Percentiles rank a stretch among this genome's conserved stretches.
phyloP scores from a whole-genome alignment of 2,888 invertebrate genomes.

The Nowickia ferox region DNA sequence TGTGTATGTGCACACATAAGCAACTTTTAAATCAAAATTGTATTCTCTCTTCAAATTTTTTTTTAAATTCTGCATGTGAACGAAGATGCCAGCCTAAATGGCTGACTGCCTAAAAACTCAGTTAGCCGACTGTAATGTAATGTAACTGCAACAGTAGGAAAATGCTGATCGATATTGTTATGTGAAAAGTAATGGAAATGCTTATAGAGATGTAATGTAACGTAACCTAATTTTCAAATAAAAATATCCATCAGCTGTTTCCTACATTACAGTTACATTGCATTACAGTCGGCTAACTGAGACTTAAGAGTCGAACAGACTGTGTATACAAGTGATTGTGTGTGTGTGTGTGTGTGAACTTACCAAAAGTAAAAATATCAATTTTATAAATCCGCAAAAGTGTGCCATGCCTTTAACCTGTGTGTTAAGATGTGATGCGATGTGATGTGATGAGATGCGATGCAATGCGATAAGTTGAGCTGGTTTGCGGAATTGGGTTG shows the following conservation, averaged over 20 bases:
- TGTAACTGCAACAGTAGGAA: too few relatives aligned
- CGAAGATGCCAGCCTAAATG: background rate
- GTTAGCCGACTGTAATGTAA: too few relatives aligned
- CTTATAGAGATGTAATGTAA: too few relatives aligned
- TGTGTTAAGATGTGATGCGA: slow-evolving; percentile 34
- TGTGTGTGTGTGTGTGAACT: slow-evolving; percentile 68
- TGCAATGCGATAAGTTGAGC: slow-evolving; percentile 16
- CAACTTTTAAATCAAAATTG: background rate
- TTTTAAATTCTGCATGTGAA: background rate
- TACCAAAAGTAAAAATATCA: slow-evolving; percentile 79
- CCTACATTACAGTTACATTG: too few relatives aligned
- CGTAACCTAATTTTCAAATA: too few relatives aligned
- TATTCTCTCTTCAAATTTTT: background rate
- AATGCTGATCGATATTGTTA: too few relatives aligned
- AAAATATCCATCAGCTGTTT: too few relatives aligned
- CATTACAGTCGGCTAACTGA: too few relatives aligned
- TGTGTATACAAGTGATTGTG: slow-evolving; percentile 10
- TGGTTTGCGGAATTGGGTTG: slow-evolving; percentile 54
- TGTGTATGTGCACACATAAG: too few relatives aligned
- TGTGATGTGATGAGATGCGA: slow-evolving; percentile 33
- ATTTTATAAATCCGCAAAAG: slow-evolving; percentile 79
- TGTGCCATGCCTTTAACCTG: slow-evolving; percentile 74
- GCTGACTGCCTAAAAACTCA: background rate
- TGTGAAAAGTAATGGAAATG: too few relatives aligned
- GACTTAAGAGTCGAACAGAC: background rate